A percentile compares a stretch with the other conserved stretches of the same genome.
These are phyloP conservation scores for Heliopora coerulea DNA, from an alignment of 92 coral and sea anemone genomes.

Conservation along the genomic window DNA sequence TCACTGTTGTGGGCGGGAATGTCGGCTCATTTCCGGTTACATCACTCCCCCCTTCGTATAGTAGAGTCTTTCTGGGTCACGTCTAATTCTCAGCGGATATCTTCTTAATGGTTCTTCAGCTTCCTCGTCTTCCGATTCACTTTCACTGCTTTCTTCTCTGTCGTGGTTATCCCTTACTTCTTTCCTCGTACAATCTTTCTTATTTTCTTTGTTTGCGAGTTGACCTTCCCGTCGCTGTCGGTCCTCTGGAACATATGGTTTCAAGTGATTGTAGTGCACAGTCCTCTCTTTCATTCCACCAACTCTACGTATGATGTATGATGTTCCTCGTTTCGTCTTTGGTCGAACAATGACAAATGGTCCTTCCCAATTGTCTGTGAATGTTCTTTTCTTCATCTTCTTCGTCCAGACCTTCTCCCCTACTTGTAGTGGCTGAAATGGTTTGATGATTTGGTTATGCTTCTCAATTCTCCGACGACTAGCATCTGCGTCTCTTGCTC, in stretches of 20 bases:
- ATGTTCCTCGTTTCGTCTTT: background rate
- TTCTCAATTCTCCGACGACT: background rate
- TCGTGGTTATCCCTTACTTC: no score
- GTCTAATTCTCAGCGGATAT: background rate
- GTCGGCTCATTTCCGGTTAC: no score
- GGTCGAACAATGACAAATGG: background rate
- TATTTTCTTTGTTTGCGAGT: background rate
- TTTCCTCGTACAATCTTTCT: conserved; percentile 1
- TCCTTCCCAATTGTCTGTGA: background rate
- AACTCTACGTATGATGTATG: conserved; percentile 1
- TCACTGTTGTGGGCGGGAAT: no score
- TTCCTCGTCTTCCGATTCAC: conserved; percentile 4
- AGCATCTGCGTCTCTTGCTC: background rate
- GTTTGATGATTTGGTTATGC: background rate
- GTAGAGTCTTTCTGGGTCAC: no score
- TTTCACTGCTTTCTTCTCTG: background rate
- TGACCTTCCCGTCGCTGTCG: background rate
- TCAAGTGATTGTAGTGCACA: background rate
- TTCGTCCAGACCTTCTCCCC: background rate
- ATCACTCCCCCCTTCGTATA: no score
- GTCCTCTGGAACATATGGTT: background rate
- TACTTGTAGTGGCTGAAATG: background rate
- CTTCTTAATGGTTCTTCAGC: background rate
- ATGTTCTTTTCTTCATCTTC: background rate
- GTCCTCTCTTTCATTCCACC: no score